A percentile compares a stretch with the other conserved stretches of the same genome.
Evolutionary conservation across 2,888 invertebrate genomes (phyloP).

Genomic region (Eupithecia centaureata): DNA sequence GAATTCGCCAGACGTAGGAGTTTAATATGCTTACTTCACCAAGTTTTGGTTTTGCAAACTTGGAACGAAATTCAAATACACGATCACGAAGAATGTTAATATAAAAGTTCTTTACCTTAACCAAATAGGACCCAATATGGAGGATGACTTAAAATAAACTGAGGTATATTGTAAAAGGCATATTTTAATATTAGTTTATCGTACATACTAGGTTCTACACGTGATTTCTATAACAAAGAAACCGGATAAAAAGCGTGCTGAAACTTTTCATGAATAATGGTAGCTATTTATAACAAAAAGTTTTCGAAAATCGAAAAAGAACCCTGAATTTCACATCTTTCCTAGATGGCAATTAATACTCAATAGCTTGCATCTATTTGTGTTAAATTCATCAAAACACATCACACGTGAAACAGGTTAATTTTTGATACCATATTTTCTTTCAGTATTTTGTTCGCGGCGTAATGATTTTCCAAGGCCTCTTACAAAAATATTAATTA

Average conservation of each 20-base stretch:
- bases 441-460: conserved; percentile 16
- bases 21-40: conserved; percentile 1
- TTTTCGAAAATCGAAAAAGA: too few species aligned
- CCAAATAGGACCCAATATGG: neutral
- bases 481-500: conserved; percentile 36
- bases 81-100: conserved; percentile 16
- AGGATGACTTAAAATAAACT: neutral
- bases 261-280: too few species aligned
- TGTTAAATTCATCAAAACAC: neutral
- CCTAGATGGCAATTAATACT: too few species aligned
- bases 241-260: too few species aligned
- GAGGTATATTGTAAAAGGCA: neutral
- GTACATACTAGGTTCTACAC: too few species aligned
- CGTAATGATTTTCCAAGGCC: conserved; percentile 28
- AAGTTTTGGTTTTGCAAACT: conserved; percentile 1
- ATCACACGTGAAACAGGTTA: neutral
- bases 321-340: too few species aligned
- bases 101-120: conserved; percentile 26
- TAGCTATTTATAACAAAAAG: too few species aligned
- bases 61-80: neutral
- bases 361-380: neutral
- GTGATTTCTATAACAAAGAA: too few species aligned
- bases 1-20: neutral
- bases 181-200: too few species aligned
- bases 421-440: conserved; percentile 9